These are phyloP conservation scores for Xestia ashworthii DNA, from an alignment of 2,888 invertebrate genomes.

Conservation along the genomic window DNA sequence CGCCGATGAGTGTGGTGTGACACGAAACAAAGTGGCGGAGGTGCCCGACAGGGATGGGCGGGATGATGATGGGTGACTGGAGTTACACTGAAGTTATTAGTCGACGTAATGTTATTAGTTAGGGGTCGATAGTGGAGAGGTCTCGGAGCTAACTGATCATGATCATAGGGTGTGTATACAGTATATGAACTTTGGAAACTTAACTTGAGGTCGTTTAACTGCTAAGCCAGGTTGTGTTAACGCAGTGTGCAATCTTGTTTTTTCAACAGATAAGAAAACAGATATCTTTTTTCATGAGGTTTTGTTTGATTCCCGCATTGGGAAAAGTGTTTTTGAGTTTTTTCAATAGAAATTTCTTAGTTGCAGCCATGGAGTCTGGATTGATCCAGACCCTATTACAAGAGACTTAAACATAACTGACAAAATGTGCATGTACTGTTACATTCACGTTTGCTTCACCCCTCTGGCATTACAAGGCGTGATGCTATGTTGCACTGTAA, in stretches of 20 bases:
- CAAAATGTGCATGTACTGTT: neutral
- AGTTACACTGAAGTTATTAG: constrained; percentile 10
- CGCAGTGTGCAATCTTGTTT: too few relatives aligned
- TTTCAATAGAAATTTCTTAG: neutral
- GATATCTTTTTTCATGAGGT: too few relatives aligned
- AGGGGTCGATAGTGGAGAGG: neutral
- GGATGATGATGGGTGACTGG: neutral
- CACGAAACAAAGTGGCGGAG: constrained; percentile 21
- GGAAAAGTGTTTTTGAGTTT: too few relatives aligned
- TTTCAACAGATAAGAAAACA: neutral
- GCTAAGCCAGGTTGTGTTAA: neutral
- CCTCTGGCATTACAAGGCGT: neutral
- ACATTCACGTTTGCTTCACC: neutral
- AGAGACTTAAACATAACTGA: neutral
- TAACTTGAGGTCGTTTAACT: neutral
- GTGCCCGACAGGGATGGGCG: neutral
- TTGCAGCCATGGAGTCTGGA: neutral
- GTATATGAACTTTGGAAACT: neutral
- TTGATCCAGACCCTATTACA: neutral
- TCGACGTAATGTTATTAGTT: neutral
- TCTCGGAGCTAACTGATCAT: neutral
- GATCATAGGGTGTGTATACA: neutral
- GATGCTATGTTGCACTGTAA: neutral
- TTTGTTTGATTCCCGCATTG: too few relatives aligned
- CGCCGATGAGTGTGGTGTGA: constrained; percentile 32